Conservation (phyloP, 2,797 vertebrate genomes). For the Lepidocolaptes lacrymiger region DNA sequence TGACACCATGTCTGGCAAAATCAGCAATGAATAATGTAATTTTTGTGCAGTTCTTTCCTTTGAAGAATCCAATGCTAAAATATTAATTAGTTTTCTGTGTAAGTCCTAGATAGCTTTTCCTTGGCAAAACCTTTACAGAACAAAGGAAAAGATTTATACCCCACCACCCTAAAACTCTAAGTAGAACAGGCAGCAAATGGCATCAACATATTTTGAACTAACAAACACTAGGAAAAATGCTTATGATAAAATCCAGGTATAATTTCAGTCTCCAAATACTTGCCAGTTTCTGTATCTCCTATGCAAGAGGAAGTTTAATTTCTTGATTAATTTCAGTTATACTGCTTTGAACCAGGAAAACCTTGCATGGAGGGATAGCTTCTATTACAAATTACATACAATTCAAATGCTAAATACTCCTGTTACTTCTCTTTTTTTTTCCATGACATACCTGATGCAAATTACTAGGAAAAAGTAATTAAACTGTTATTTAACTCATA, state of each 20-base stretch:
- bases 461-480: not conserved
- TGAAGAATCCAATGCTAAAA: slow-evolving; percentile 23
- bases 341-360: not conserved
- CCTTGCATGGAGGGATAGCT: not conserved
- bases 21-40: slow-evolving; percentile 14
- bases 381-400: not conserved
- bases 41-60: not conserved
- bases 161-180: not conserved
- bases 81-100: slow-evolving; percentile 29
- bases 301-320: not conserved
- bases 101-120: not conserved
- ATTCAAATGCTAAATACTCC: not conserved
- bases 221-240: not conserved
- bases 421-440: not conserved
- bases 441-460: not conserved
- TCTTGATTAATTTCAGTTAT: not conserved
- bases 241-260: not conserved
- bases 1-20: not conserved
- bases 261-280: not conserved
- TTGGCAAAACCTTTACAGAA: not conserved
- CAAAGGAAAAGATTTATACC: not conserved
- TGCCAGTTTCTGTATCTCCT: not conserved
- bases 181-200: not conserved
- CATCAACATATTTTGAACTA: not conserved
- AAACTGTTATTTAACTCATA: not conserved